These are phyloP conservation scores for Melanophora roralis DNA, from an alignment of 2,888 invertebrate genomes.

Conservation along the genomic window DNA sequence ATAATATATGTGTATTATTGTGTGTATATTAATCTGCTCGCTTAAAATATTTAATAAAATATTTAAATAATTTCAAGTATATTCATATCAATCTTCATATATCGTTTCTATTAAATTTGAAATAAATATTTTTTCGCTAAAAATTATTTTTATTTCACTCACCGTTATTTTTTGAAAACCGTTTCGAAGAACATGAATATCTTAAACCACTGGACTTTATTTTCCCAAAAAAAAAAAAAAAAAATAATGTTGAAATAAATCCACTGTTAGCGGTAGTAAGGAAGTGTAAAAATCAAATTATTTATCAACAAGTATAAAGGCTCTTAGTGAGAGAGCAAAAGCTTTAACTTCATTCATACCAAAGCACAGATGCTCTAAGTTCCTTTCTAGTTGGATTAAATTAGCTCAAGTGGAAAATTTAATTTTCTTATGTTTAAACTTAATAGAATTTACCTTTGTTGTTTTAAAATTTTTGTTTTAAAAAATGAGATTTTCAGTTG, in stretches of 20 bases:
- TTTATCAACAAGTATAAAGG: conserved; percentile 27
- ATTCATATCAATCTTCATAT: no score
- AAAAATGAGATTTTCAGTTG: not conserved
- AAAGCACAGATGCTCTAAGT: not conserved
- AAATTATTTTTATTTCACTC: not conserved
- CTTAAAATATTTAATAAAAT: no score
- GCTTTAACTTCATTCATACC: not conserved
- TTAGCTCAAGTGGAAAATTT: conserved; percentile 57
- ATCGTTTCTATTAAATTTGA: no score
- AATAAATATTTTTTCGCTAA: not conserved
- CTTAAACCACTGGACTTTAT: no score
- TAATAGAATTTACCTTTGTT: conserved; percentile 16
- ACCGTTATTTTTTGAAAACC: no score
- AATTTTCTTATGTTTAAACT: conserved; percentile 29
- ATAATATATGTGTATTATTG: no score
- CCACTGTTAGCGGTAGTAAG: not conserved
- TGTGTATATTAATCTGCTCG: no score
- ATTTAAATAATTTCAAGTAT: no score
- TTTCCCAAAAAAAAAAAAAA: not conserved
- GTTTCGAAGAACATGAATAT: no score
- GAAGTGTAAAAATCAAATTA: conserved; percentile 18
- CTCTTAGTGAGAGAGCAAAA: conserved; percentile 1
- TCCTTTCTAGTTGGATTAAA: conserved; percentile 40
- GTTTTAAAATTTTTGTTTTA: not conserved
- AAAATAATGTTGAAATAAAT: not conserved